Conservation (phyloP, 2,888 invertebrate genomes). For the Sycophila texana region DNA sequence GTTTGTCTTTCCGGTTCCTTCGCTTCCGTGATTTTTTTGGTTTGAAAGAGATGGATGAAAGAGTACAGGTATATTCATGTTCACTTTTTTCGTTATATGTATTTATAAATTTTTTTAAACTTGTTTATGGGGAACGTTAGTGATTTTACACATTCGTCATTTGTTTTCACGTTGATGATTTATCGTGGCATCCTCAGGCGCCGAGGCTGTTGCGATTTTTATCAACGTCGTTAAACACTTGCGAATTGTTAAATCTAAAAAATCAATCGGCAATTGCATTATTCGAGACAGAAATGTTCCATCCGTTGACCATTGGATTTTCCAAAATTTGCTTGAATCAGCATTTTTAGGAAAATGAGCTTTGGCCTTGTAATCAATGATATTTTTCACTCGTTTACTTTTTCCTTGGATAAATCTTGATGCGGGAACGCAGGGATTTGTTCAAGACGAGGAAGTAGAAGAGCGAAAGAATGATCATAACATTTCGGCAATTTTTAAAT, state of each 20-base stretch:
- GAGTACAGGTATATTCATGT: conserved; percentile 1
- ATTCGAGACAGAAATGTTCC: conserved; percentile 19
- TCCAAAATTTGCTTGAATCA: not conserved
- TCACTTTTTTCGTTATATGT: not conserved
- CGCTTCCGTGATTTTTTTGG: conserved; percentile 27
- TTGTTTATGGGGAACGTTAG: not conserved
- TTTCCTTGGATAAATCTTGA: conserved; percentile 45
- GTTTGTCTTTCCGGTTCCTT: conserved; percentile 41
- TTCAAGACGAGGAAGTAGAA: not conserved
- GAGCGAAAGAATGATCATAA: conserved; percentile 5
- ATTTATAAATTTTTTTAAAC: not conserved
- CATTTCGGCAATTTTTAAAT: conserved; percentile 19
- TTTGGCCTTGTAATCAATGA: conserved; percentile 38
- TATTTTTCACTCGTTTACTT: not conserved
- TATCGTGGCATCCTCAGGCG: conserved; percentile 58
- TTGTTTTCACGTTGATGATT: conserved; percentile 42
- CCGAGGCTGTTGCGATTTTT: conserved; percentile 54
- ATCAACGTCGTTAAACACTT: conserved; percentile 8
- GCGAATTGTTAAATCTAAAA: conserved; percentile 4
- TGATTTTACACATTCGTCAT: conserved; percentile 23
- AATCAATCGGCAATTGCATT: not conserved
- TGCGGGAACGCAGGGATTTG: conserved; percentile 62
- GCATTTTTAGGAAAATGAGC: conserved; percentile 23
- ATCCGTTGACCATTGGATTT: conserved; percentile 35
- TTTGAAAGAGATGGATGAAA: conserved; percentile 42